Percentiles rank a stretch among this genome's conserved stretches.
Conservation (phyloP, 1,140 invertebrate genomes). For the Zaprionus nigranus region DNA sequence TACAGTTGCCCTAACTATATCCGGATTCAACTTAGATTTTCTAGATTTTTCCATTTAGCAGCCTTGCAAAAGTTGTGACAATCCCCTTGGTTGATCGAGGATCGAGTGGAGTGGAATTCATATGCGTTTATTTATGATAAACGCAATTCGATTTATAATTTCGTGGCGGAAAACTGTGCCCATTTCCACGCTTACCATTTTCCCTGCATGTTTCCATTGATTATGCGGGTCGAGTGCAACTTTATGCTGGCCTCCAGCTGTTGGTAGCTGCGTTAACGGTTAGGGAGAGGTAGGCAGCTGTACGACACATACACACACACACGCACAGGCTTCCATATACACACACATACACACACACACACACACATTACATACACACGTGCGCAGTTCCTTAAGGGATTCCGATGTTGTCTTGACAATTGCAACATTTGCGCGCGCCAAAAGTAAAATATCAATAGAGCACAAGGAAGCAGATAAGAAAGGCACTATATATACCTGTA, state of each 20-base stretch:
- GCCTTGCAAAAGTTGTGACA: slow-evolving; percentile 13
- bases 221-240: slow-evolving; percentile 74
- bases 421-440: slow-evolving; percentile 80
- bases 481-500: slow-evolving; percentile 2
- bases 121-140: slow-evolving; percentile 42
- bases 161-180: neutral
- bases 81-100: neutral
- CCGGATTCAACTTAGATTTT: neutral
- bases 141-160: slow-evolving; percentile 47
- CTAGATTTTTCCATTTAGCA: slow-evolving; percentile 2
- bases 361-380: neutral
- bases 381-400: slow-evolving; percentile 52
- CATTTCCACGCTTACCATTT: slow-evolving; percentile 38
- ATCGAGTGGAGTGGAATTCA: neutral
- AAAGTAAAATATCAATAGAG: slow-evolving; percentile 62
- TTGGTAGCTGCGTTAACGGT: slow-evolving; percentile 47
- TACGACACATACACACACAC: slow-evolving; percentile 38
- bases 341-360: neutral
- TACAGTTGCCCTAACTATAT: neutral
- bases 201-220: slow-evolving; percentile 32
- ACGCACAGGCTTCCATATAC: slow-evolving; percentile 12
- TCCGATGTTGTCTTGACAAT: slow-evolving; percentile 67
- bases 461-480: slow-evolving; percentile 51
- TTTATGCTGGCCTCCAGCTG: slow-evolving; percentile 78
- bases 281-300: slow-evolving; percentile 46